Percentiles rank a stretch among this genome's conserved stretches.
These are phyloP conservation scores for Mythimna impura DNA, from an alignment of 2,888 invertebrate species.

Conservation along the genomic window DNA sequence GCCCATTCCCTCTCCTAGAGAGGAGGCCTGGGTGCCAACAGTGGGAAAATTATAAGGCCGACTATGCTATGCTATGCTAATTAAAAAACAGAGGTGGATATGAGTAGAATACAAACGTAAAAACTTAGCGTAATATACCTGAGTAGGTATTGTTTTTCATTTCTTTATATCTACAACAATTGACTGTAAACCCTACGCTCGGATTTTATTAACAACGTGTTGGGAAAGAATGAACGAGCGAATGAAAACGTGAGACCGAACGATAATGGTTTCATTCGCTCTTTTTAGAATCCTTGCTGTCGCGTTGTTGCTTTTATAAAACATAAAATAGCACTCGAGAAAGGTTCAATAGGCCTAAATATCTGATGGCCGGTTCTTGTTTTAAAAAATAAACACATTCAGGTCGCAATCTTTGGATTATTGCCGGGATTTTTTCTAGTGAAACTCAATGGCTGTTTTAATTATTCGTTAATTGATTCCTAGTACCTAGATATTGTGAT, in stretches of 20 bases:
- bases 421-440: no score
- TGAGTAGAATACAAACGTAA: not conserved
- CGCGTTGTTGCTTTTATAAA: constrained; percentile 18
- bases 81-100: no score
- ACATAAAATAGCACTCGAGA: constrained; percentile 36
- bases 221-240: constrained; percentile 28
- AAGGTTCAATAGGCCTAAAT: not conserved
- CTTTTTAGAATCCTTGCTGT: not conserved
- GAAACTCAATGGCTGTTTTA: no score
- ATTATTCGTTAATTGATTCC: no score
- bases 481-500: no score
- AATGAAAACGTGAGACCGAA: constrained; percentile 41
- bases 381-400: no score
- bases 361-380: not conserved
- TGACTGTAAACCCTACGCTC: constrained; percentile 5
- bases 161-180: not conserved
- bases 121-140: no score
- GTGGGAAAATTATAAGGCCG: no score
- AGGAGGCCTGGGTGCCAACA: no score
- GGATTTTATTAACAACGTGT: constrained; percentile 38
- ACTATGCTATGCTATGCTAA: no score
- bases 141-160: constrained; percentile 1
- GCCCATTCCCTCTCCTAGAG: no score
- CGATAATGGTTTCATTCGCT: constrained; percentile 29
- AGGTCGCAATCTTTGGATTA: no score